Conservation (phyloP, 2,888 invertebrate genomes). For the Thalpophila matura region DNA sequence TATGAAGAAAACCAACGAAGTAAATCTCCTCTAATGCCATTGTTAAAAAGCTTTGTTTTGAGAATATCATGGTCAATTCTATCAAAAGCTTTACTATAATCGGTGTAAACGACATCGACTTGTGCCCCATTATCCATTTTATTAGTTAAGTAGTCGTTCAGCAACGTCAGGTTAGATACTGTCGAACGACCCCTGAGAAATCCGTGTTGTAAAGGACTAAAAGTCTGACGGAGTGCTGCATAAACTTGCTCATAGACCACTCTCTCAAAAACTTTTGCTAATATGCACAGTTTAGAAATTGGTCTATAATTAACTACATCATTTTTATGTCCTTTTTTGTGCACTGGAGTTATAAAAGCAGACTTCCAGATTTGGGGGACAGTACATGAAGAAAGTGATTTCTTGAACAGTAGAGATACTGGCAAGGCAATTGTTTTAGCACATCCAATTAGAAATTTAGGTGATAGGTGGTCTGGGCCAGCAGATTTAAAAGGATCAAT, state of each 20-base stretch:
- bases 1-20: slow-evolving; percentile 1
- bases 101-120: slow-evolving; percentile 20
- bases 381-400: background rate
- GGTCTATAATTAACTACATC: background rate
- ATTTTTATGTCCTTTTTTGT: background rate
- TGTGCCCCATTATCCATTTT: background rate
- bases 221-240: background rate
- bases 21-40: background rate
- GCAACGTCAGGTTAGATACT: slow-evolving; percentile 1
- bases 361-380: slow-evolving; percentile 6
- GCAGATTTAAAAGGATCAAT: no score
- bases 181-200: slow-evolving; percentile 12
- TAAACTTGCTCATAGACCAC: background rate
- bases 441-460: slow-evolving; percentile 6
- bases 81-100: slow-evolving; percentile 23
- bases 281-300: background rate
- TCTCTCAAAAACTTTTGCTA: background rate
- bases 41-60: background rate
- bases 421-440: background rate
- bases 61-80: slow-evolving; percentile 11
- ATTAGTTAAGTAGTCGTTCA: slow-evolving; percentile 7
- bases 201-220: slow-evolving; percentile 5
- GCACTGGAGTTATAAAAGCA: no score
- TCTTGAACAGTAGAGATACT: slow-evolving; percentile 10
- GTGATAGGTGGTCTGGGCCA: background rate